Percentiles rank a stretch among this genome's conserved stretches.
phyloP scores from a whole-genome alignment of 2,113 vertebrate genomes.

The Callocephalon fimbriatum region DNA sequence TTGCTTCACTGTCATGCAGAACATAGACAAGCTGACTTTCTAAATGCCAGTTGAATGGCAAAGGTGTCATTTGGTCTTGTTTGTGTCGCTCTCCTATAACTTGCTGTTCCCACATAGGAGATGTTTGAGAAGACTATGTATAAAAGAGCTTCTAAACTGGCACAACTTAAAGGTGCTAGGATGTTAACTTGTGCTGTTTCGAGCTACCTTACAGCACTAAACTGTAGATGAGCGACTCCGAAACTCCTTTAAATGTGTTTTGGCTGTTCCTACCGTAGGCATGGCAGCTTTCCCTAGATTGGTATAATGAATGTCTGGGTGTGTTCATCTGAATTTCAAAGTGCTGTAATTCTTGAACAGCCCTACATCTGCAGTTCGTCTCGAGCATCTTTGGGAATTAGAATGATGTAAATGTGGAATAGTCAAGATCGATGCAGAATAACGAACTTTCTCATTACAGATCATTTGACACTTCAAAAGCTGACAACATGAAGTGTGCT shows the following conservation, averaged over 20 bases:
- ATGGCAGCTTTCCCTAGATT: neutral
- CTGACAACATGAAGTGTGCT: neutral
- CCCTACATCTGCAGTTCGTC: conserved; percentile 39
- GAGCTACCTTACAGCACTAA: neutral
- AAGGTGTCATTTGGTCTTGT: neutral
- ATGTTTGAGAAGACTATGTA: neutral
- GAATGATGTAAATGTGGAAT: conserved; percentile 31
- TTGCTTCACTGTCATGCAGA: neutral
- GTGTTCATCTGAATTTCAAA: conserved; percentile 60
- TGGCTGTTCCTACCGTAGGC: neutral
- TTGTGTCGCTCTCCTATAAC: neutral
- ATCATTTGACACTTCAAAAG: conserved; percentile 33
- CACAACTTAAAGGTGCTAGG: neutral
- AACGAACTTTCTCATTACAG: conserved; percentile 1
- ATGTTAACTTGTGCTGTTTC: neutral
- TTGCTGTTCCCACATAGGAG: neutral
- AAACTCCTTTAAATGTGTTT: neutral
- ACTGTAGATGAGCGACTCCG: fast-evolving
- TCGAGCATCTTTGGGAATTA: conserved; percentile 27
- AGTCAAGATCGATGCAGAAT: neutral
- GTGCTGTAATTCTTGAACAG: neutral
- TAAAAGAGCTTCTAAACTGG: neutral
- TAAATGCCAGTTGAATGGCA: neutral
- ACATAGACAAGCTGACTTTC: neutral
- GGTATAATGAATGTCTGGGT: conserved; percentile 15